phyloP scores from a whole-genome alignment of 2,113 vertebrate species.

The Dolichotis patagonum region DNA sequence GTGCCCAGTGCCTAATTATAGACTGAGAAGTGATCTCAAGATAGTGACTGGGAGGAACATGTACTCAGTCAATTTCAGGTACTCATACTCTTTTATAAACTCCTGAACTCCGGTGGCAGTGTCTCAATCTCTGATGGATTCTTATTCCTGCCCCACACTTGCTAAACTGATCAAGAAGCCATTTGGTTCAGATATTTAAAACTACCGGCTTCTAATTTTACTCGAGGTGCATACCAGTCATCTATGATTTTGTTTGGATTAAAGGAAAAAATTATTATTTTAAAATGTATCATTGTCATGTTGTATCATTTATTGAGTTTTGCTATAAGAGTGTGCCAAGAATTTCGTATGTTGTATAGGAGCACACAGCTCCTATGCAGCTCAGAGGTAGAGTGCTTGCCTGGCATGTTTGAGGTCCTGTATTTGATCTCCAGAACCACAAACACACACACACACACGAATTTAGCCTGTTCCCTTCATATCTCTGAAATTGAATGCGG shows the following conservation, averaged over 20 bases:
- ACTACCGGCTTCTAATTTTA: constrained; percentile 38
- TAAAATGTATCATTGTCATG: neutral
- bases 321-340: neutral
- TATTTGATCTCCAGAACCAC: neutral
- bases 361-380: too few species aligned
- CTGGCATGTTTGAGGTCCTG: neutral
- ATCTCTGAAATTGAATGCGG: neutral
- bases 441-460: neutral
- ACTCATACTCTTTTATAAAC: constrained; percentile 1
- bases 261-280: neutral
- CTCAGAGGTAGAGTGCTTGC: neutral
- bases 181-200: constrained; percentile 50
- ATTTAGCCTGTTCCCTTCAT: neutral
- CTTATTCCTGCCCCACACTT: neutral
- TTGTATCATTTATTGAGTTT: neutral
- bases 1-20: neutral
- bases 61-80: neutral
- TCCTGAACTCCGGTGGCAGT: constrained; percentile 20
- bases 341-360: constrained; percentile 9
- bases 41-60: neutral
- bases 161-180: constrained; percentile 32
- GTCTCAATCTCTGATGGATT: constrained; percentile 22
- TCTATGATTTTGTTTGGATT: constrained; percentile 31
- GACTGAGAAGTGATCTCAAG: neutral
- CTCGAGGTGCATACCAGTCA: neutral